phyloP scores from a whole-genome alignment of 2,888 invertebrate genomes.

The Plagiodera versicolora region DNA sequence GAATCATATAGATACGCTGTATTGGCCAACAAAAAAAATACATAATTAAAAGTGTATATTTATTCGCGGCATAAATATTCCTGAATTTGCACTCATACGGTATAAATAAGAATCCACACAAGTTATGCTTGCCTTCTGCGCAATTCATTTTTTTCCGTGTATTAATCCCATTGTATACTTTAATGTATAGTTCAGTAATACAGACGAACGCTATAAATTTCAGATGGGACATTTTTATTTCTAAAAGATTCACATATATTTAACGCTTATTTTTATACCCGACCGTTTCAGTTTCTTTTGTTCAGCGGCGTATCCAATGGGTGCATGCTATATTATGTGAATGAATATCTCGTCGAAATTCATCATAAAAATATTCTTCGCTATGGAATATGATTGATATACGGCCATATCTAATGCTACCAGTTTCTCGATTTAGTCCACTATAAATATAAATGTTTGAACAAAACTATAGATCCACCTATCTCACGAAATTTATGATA shows the following conservation, averaged over 20 bases:
- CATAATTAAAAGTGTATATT: background rate
- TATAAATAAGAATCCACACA: conserved; percentile 31
- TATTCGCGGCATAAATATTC: background rate
- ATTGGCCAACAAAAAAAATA: too few relatives aligned
- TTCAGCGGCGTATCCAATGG: conserved; percentile 18
- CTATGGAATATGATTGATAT: conserved; percentile 1
- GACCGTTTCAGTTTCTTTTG: conserved; percentile 1
- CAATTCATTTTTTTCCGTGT: conserved; percentile 44
- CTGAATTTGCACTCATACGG: background rate
- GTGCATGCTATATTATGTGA: conserved; percentile 10
- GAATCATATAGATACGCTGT: too few relatives aligned
- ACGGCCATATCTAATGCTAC: conserved; percentile 1
- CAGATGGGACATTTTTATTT: conserved; percentile 46
- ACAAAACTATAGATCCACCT: background rate
- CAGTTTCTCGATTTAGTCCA: background rate
- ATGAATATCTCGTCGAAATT: conserved; percentile 19
- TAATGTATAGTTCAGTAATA: conserved; percentile 53
- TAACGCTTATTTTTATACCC: conserved; percentile 35
- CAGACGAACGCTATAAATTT: conserved; percentile 49
- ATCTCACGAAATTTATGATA: background rate
- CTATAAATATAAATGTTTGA: background rate
- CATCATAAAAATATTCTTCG: conserved; percentile 9
- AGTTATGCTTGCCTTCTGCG: conserved; percentile 40
- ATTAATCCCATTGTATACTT: conserved; percentile 51
- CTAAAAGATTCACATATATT: conserved; percentile 40